Evolutionary conservation across 92 coral and sea anemone species (phyloP).

Genomic region (Porites evermanni): DNA sequence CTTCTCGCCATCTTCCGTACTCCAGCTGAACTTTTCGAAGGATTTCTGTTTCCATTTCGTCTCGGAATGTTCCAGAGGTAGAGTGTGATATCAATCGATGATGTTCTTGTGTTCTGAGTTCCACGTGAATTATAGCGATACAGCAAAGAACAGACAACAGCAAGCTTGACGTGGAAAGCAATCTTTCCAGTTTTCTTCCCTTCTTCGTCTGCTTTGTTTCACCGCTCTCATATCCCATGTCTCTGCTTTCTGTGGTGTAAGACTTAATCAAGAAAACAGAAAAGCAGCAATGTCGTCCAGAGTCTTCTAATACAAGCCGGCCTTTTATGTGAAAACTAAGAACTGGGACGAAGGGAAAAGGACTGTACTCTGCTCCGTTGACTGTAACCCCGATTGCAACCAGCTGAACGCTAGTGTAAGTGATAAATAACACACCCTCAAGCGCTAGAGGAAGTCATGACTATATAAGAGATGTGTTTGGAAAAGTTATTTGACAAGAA

Average conservation of each 20-base stretch:
- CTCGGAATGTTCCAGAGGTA: slow-evolving; percentile 8
- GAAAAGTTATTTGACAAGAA: too few relatives aligned
- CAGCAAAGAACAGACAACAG: slow-evolving; percentile 47
- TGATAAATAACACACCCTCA: too few relatives aligned
- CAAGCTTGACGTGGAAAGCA: slow-evolving; percentile 26
- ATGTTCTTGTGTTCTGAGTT: slow-evolving; percentile 40
- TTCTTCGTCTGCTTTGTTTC: neutral
- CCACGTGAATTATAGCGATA: slow-evolving; percentile 36
- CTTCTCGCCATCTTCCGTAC: neutral
- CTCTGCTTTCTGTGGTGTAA: neutral
- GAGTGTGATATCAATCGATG: slow-evolving; percentile 32
- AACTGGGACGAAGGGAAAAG: too few relatives aligned
- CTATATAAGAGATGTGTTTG: too few relatives aligned
- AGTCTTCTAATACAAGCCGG: too few relatives aligned
- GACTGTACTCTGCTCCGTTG: too few relatives aligned
- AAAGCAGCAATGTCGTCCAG: neutral
- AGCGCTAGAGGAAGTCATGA: too few relatives aligned
- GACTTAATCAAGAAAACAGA: neutral
- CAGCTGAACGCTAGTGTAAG: too few relatives aligned
- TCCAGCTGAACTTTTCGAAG: neutral
- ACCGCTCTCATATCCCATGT: neutral
- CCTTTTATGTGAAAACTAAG: too few relatives aligned
- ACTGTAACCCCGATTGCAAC: too few relatives aligned
- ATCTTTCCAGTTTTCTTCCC: neutral
- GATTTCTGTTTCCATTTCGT: slow-evolving; percentile 19